Conservation (phyloP, 2,888 invertebrate genomes). For the Pandemis cinnamomeana region DNA sequence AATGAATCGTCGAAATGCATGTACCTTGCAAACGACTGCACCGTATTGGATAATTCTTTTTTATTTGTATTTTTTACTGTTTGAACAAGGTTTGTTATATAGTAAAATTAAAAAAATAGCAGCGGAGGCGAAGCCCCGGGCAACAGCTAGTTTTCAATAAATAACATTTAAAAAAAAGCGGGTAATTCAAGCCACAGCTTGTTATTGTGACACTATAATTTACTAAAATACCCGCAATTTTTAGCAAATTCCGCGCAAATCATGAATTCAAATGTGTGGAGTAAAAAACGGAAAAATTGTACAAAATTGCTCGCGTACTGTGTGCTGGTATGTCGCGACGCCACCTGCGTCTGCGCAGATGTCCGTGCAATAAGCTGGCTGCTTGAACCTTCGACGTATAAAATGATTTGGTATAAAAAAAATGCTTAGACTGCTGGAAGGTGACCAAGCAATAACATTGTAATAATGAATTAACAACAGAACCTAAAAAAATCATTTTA, state of each 20-base stretch:
- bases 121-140: too few relatives aligned
- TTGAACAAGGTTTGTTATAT: too few relatives aligned
- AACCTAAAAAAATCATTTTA: too few relatives aligned
- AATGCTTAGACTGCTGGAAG: too few relatives aligned
- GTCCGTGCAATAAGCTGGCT: constrained; percentile 50
- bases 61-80: too few relatives aligned
- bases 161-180: not conserved
- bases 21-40: too few relatives aligned
- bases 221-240: constrained; percentile 14
- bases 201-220: constrained; percentile 20
- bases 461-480: too few relatives aligned
- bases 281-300: constrained; percentile 43
- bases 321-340: constrained; percentile 42
- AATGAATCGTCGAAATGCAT: too few relatives aligned
- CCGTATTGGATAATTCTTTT: too few relatives aligned
- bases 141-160: too few relatives aligned
- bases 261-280: constrained; percentile 43
- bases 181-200: not conserved
- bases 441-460: too few relatives aligned
- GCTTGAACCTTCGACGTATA: constrained; percentile 52
- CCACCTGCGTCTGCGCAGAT: constrained; percentile 51
- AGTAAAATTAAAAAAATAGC: too few relatives aligned
- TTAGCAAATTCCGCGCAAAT: constrained; percentile 41
- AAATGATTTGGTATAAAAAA: constrained; percentile 9
- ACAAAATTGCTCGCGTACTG: constrained; percentile 47